Conservation (phyloP, 2,113 vertebrate genomes). For the Taxidea taxus region DNA sequence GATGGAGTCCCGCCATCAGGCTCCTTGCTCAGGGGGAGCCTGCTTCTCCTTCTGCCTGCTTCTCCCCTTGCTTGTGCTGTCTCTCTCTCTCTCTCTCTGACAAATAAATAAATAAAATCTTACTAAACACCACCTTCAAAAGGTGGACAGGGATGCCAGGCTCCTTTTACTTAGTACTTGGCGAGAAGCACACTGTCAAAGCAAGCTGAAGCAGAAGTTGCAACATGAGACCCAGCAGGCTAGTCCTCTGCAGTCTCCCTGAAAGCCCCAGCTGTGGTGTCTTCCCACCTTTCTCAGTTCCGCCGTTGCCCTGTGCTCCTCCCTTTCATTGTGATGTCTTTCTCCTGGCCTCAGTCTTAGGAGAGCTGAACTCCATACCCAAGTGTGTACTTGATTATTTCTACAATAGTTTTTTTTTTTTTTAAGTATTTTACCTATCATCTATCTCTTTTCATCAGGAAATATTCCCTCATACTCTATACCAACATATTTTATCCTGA, state of each 20-base stretch:
- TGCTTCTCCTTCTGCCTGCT: too few relatives aligned
- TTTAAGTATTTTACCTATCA: neutral
- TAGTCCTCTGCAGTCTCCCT: neutral
- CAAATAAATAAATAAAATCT: neutral
- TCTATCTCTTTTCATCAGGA: neutral
- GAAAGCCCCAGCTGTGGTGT: fast-evolving
- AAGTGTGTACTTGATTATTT: neutral
- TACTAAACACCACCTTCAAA: neutral
- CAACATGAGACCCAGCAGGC: neutral
- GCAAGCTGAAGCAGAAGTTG: neutral
- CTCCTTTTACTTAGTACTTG: neutral
- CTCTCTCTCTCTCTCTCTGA: neutral
- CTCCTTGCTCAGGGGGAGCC: too few relatives aligned
- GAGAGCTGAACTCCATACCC: neutral
- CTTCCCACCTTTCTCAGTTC: neutral
- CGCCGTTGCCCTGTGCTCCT: fast-evolving
- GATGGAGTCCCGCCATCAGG: too few relatives aligned
- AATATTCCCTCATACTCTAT: neutral
- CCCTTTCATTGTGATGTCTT: neutral
- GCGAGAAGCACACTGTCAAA: neutral
- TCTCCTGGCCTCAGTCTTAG: neutral
- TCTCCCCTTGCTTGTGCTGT: too few relatives aligned
- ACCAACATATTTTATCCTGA: neutral
- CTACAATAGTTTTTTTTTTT: neutral
- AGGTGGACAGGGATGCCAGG: neutral